These are phyloP conservation scores for Acyrthosiphon pisum DNA, from an alignment of 1,140 invertebrate genomes.

Conservation along the genomic window DNA sequence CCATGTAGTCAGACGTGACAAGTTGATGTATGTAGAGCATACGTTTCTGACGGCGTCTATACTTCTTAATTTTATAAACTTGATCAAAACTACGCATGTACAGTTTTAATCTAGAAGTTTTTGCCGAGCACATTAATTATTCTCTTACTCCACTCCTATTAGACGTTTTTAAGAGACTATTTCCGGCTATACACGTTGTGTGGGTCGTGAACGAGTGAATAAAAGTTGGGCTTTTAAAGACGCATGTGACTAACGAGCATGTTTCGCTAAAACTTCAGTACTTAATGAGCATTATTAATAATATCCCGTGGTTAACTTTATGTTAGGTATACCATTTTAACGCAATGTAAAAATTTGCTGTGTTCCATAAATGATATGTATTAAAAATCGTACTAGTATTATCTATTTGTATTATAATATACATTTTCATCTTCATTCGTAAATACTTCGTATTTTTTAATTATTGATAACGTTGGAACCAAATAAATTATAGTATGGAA, in stretches of 20 bases:
- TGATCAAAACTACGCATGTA: background rate
- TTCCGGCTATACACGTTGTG: background rate
- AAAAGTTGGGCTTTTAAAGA: slow-evolving; percentile 24
- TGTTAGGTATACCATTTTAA: background rate
- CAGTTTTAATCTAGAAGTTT: slow-evolving; percentile 29
- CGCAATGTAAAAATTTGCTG: background rate
- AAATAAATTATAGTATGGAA: background rate
- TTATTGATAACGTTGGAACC: background rate
- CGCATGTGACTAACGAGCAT: background rate
- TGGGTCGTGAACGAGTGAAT: background rate
- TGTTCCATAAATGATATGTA: too few relatives aligned
- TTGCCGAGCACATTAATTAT: slow-evolving; percentile 20
- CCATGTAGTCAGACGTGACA: background rate
- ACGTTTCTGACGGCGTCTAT: slow-evolving; percentile 14
- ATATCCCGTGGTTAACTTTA: background rate
- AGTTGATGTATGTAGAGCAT: slow-evolving; percentile 27
- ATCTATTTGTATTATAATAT: background rate
- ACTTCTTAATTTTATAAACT: background rate
- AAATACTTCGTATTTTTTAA: too few relatives aligned
- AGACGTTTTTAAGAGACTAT: slow-evolving; percentile 27
- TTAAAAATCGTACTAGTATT: background rate
- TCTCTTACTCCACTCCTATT: background rate
- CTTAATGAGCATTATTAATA: background rate
- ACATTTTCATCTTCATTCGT: rapidly evolving
- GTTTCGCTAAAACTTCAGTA: background rate